Evolutionary conservation across 1,140 invertebrate species (phyloP).

Genomic region (Euwallacea similis): DNA sequence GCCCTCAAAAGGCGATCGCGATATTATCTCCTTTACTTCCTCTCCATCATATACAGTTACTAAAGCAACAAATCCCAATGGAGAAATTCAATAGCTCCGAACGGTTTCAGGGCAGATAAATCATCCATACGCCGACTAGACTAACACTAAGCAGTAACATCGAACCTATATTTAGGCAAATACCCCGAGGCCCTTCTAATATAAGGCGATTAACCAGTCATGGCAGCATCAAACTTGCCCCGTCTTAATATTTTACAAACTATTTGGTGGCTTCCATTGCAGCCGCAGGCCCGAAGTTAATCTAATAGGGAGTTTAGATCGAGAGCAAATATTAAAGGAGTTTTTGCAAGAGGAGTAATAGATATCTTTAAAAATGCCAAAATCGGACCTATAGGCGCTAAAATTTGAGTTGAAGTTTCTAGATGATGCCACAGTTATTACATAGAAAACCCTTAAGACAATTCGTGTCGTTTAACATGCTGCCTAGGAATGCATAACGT

Average conservation of each 20-base stretch:
- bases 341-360: neutral
- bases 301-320: conserved; percentile 14
- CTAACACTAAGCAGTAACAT: conserved; percentile 7
- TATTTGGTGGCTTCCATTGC: conserved; percentile 28
- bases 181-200: conserved; percentile 14
- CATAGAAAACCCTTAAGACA: no score
- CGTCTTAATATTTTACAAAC: conserved; percentile 32
- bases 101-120: conserved; percentile 14
- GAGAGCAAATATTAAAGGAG: neutral
- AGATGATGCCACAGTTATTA: no score
- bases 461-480: no score
- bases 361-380: no score
- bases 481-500: no score
- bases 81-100: conserved; percentile 2
- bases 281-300: conserved; percentile 16
- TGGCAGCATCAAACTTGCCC: conserved; percentile 20
- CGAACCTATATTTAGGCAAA: conserved; percentile 24
- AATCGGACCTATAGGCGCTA: no score
- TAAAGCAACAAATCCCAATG: neutral
- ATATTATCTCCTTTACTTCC: no score
- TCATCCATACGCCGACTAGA: conserved; percentile 15
- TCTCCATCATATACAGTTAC: neutral
- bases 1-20: no score
- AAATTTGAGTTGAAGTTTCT: no score
- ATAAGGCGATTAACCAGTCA: conserved; percentile 32